A percentile compares a stretch with the other conserved stretches of the same genome.
phyloP scores from a whole-genome alignment of 1,140 invertebrate genomes.

The Rhyzopertha dominica region DNA sequence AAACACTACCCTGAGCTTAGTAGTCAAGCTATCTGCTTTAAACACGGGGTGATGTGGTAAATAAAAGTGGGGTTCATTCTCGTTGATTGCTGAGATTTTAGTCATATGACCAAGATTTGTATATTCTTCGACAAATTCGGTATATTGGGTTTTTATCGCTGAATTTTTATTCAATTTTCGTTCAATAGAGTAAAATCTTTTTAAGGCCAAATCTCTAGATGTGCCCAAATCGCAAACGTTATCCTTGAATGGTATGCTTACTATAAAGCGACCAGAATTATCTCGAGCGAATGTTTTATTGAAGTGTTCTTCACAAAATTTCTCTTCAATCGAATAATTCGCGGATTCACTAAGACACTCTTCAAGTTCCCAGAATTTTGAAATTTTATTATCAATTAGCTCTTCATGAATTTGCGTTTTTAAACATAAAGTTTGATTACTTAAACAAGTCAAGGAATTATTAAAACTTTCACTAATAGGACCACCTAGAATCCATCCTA shows the following conservation, averaged over 20 bases:
- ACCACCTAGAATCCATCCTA: too few relatives aligned
- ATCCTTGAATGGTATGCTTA: conserved; percentile 7
- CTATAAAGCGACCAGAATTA: conserved; percentile 10
- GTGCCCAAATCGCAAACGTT: conserved; percentile 1
- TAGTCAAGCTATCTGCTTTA: conserved; percentile 27
- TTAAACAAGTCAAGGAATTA: too few relatives aligned
- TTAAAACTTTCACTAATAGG: too few relatives aligned
- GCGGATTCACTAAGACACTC: conserved; percentile 5
- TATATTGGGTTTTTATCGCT: conserved; percentile 7
- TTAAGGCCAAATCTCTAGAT: conserved; percentile 6
- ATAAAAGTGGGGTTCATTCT: conserved; percentile 30
- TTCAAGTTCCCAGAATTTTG: conserved; percentile 12
- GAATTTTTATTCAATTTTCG: conserved; percentile 3
- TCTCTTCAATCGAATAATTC: neutral
- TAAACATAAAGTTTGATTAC: too few relatives aligned
- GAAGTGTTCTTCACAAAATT: conserved; percentile 14
- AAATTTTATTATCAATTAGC: conserved; percentile 6
- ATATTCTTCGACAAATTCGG: conserved; percentile 10
- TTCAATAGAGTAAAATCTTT: conserved; percentile 10
- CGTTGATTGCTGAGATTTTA: too few relatives aligned
- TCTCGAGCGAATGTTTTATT: neutral
- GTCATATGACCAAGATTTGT: conserved; percentile 12
- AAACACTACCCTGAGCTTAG: neutral
- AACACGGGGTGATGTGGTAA: conserved; percentile 46
- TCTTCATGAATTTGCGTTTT: too few relatives aligned